phyloP scores from a whole-genome alignment of 2,888 invertebrate species.

The Eupithecia vulgata region DNA sequence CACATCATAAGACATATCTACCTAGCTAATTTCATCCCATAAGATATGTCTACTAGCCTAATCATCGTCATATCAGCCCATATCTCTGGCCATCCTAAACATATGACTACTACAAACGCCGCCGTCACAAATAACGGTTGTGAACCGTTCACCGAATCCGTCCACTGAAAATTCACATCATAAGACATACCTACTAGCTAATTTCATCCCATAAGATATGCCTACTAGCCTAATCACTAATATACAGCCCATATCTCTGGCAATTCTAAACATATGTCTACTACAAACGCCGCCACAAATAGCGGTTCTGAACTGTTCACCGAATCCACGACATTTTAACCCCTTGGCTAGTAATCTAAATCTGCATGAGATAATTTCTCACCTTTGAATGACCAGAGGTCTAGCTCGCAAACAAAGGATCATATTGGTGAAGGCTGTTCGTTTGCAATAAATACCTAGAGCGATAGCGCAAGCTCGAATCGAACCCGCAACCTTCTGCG shows the following conservation, averaged over 20 bases:
- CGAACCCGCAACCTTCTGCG: too few relatives aligned
- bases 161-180: too few relatives aligned
- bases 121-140: background rate
- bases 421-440: slow-evolving; percentile 60
- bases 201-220: too few relatives aligned
- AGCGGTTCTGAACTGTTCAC: background rate
- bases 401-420: slow-evolving; percentile 40
- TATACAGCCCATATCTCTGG: background rate
- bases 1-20: too few relatives aligned
- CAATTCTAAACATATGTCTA: background rate
- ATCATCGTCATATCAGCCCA: background rate
- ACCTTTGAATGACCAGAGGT: slow-evolving; percentile 8
- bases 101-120: background rate
- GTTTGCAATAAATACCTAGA: slow-evolving; percentile 80
- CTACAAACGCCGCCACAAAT: background rate
- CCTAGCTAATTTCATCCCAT: too few relatives aligned
- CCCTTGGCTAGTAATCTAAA: background rate
- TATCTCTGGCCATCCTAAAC: background rate
- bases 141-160: background rate
- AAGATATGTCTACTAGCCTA: too few relatives aligned
- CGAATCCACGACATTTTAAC: background rate
- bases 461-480: slow-evolving; percentile 74
- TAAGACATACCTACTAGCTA: too few relatives aligned
- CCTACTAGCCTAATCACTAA: too few relatives aligned
- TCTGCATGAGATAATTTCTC: background rate